Evolutionary conservation across 2,113 vertebrate genomes (phyloP).

Genomic region (Phrynocephalus versicolor): DNA sequence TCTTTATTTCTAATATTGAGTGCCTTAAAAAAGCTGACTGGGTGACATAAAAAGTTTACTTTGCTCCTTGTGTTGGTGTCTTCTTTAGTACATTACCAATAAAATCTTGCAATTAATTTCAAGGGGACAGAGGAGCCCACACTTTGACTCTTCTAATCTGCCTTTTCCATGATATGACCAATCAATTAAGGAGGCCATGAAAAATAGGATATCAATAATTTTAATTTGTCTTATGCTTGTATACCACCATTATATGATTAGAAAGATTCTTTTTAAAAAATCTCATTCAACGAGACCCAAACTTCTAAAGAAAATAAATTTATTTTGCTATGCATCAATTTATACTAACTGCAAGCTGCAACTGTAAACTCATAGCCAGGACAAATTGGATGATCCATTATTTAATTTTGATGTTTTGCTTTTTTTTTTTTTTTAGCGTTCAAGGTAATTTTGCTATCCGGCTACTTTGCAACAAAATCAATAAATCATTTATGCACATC

Average conservation of each 20-base stretch:
- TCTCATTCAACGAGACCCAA: not conserved
- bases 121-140: not conserved
- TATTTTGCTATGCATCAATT: not conserved
- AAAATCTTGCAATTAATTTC: not conserved
- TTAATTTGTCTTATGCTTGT: not conserved
- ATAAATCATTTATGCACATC: constrained; percentile 53
- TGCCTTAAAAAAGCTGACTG: not conserved
- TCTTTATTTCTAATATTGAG: too few relatives aligned
- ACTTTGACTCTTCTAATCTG: not conserved
- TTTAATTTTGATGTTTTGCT: constrained; percentile 24
- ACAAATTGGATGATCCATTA: constrained; percentile 58
- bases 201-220: not conserved
- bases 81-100: not conserved
- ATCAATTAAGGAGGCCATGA: not conserved
- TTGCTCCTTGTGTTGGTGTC: not conserved
- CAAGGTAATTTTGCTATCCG: constrained; percentile 56
- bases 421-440: constrained; percentile 58
- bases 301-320: constrained; percentile 24
- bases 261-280: not conserved
- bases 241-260: not conserved
- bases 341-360: constrained; percentile 6
- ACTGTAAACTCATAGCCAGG: constrained; percentile 36
- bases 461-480: constrained; percentile 53
- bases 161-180: not conserved
- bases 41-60: too few relatives aligned